Percentiles rank a stretch among this genome's conserved stretches.
Conservation (phyloP, 2,888 invertebrate genomes). For the Folsomia manolachei region DNA sequence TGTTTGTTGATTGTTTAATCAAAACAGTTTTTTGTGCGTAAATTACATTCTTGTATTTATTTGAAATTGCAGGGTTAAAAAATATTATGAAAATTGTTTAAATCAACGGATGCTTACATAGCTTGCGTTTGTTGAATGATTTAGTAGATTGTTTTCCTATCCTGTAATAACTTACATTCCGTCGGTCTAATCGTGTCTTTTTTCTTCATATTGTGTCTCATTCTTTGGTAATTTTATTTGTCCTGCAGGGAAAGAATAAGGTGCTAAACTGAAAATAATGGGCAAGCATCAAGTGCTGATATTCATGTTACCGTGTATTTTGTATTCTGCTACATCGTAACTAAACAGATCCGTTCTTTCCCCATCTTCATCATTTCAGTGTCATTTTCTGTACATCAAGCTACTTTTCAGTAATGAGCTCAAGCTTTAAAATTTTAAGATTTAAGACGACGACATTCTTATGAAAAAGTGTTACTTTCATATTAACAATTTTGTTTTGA, state of each 20-base stretch:
- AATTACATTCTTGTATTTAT: not conserved
- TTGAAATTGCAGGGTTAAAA: not conserved
- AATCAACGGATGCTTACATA: too few relatives aligned
- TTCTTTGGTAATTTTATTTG: not conserved
- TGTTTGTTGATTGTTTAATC: not conserved
- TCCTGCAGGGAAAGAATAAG: not conserved
- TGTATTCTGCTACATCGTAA: too few relatives aligned
- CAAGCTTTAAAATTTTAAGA: too few relatives aligned
- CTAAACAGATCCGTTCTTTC: too few relatives aligned
- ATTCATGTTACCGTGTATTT: too few relatives aligned
- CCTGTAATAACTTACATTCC: too few relatives aligned
- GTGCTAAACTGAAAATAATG: constrained; percentile 6
- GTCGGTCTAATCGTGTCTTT: too few relatives aligned
- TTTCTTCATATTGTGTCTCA: not conserved
- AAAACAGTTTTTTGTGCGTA: not conserved
- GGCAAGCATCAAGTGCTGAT: not conserved
- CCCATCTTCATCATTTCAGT: not conserved
- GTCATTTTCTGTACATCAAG: not conserved
- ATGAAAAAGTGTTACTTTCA: not conserved
- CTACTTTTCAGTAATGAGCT: not conserved
- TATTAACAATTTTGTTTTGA: not conserved
- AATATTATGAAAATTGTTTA: not conserved
- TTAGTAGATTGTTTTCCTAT: not conserved
- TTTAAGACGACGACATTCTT: not conserved
- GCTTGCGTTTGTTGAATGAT: not conserved